Conservation (phyloP, 92 coral and sea anemone genomes). For the Parazoanthus swiftii region DNA sequence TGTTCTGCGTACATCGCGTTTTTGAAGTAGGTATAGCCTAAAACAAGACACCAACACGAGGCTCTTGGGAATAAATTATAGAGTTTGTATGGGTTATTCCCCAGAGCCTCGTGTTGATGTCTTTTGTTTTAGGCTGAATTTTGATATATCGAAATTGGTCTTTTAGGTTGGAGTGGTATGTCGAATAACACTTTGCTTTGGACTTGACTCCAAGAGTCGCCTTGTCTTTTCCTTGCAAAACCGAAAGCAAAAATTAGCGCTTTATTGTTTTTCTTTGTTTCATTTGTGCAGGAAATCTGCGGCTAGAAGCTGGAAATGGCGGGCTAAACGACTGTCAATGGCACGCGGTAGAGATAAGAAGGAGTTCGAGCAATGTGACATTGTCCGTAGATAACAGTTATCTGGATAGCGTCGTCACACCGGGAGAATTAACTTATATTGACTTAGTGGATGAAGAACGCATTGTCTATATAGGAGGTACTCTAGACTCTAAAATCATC, state of each 20-base stretch:
- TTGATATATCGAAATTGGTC: no score
- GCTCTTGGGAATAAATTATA: no score
- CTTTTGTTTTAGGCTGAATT: no score
- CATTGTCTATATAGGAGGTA: slow-evolving; percentile 24
- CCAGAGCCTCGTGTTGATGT: no score
- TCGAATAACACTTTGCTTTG: no score
- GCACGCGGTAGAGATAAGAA: slow-evolving; percentile 37
- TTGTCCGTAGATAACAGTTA: slow-evolving; percentile 6
- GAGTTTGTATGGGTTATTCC: no score
- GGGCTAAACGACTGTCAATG: slow-evolving; percentile 26
- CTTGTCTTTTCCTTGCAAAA: neutral
- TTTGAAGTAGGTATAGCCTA: no score
- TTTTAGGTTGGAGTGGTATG: no score
- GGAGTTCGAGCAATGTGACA: slow-evolving; percentile 27
- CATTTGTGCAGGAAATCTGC: slow-evolving; percentile 15
- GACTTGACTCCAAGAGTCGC: no score
- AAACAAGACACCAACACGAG: no score
- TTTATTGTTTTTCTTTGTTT: no score
- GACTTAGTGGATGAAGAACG: neutral
- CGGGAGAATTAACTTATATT: neutral
- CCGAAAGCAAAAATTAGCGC: neutral
- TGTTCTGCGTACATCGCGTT: no score
- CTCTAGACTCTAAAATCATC: neutral
- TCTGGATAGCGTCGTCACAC: slow-evolving; percentile 8
- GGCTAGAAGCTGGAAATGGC: slow-evolving; percentile 20